These are phyloP conservation scores for Tineola bisselliella DNA, from an alignment of 2,888 invertebrate species.

Conservation along the genomic window DNA sequence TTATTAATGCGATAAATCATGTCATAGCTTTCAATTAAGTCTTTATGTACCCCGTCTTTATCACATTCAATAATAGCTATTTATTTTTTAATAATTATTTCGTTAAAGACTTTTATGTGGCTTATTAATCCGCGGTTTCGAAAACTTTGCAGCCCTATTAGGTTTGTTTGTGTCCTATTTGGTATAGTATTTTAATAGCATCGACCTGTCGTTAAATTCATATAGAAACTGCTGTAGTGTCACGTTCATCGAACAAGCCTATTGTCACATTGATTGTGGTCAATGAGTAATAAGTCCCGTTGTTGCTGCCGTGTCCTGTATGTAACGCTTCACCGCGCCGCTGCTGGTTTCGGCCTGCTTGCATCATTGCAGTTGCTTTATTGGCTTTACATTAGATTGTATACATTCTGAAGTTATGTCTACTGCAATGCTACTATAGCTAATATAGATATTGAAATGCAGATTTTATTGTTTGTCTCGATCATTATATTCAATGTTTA, in stretches of 20 bases:
- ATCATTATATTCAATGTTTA: background rate
- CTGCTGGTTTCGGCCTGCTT: background rate
- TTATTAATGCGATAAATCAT: constrained; percentile 4
- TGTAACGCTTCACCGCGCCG: constrained; percentile 1
- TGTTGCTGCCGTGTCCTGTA: background rate
- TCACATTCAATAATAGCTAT: background rate
- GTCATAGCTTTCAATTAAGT: background rate
- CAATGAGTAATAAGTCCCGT: background rate
- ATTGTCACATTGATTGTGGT: background rate
- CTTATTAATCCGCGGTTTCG: no score
- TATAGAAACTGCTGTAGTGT: background rate
- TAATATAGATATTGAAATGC: background rate
- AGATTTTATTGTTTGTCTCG: background rate
- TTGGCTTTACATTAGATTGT: background rate
- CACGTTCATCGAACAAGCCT: background rate
- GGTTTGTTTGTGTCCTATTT: background rate
- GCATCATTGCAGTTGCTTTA: constrained; percentile 10
- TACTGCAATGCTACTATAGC: background rate
- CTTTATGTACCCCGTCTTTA: background rate
- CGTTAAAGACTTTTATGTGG: background rate
- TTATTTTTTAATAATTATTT: background rate
- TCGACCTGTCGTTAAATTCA: background rate
- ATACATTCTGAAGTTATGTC: background rate
- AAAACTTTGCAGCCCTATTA: no score
- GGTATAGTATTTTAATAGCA: background rate